Base-by-base conservation (phyloP, 2,888 invertebrate species). In the Chaetogeoica ovagalla region DNA sequence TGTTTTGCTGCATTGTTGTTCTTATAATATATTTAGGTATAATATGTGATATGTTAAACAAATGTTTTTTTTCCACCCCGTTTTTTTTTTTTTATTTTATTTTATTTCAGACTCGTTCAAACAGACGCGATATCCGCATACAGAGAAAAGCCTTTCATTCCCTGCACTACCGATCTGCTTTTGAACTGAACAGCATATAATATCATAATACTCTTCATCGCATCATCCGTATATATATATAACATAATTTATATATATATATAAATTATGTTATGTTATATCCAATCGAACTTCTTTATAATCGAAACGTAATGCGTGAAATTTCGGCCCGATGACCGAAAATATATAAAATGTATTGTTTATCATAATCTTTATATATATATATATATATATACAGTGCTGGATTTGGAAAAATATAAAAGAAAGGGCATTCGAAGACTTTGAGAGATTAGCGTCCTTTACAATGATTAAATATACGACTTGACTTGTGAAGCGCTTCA, bases 81-180 rank as follows among this genome's bases (percentile, higher is more conserved):
- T n/a, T n/a, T 63, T 52, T 74, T 74, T 74, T 74, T 74, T 73
- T 30, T n/a, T 30, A 43, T 60, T 63, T 52, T 2, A 11, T 68
- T 76, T 68, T 77, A 48, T 52, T 77, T 8, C 69, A 77, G 77
- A 52, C 77, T 77, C 23, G 69, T 77, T 21, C 77, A 66, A 52
- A 62, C 77, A 66, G 77, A 77, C 13, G 77, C 30, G 30, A 30
- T 77, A 70, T 77, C 77, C 37, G 15, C 52, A 66, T 70, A 69
- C 62, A 60, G 69, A 70, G 77, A 70, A 77, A 77, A 77, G 43
- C 77, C 77, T 62, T 70, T 77, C 70, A 70, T 77, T 21, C 69
- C 77, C 37, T 30, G 30, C 30, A 21, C 77, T 4, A 77, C 59
- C 52, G 62, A 77, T 52, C 21, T 69, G 23, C 77, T 77, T 62